Conservation (phyloP, 2,888 invertebrate genomes). For the Apotomis turbidana region DNA sequence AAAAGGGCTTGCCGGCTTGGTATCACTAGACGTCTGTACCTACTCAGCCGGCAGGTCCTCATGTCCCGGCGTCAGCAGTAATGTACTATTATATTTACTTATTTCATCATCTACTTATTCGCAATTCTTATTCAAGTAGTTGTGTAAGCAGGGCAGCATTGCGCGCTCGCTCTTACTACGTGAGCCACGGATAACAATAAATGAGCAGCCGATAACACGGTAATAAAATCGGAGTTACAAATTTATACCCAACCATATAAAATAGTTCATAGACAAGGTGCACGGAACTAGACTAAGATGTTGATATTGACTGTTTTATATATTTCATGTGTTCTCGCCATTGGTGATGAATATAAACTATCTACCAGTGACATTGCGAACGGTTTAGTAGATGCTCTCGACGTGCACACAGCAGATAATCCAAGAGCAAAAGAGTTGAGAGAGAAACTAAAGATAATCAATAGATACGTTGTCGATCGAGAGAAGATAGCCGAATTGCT, state of each 20-base stretch:
- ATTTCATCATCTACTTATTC: no score
- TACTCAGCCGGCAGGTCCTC: no score
- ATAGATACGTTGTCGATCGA: conserved; percentile 60
- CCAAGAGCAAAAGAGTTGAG: conserved; percentile 60
- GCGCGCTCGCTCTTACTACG: no score
- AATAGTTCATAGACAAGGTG: conserved; percentile 33
- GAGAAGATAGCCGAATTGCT: conserved; percentile 56
- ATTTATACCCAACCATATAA: conserved; percentile 32
- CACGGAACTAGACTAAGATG: conserved; percentile 26
- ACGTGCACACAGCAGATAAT: conserved; percentile 43
- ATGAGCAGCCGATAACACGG: conserved; percentile 18
- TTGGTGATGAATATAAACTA: conserved; percentile 33
- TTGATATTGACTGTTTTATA: conserved; percentile 8
- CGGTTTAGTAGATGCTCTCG: conserved; percentile 49
- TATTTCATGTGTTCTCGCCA: conserved; percentile 8
- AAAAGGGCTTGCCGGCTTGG: no score
- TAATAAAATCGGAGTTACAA: conserved; percentile 47
- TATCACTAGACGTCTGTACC: no score
- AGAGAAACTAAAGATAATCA: conserved; percentile 61
- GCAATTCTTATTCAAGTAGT: background rate
- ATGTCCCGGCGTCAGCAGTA: no score
- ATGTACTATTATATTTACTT: no score
- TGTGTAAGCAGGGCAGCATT: background rate
- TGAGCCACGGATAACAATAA: conserved; percentile 32
- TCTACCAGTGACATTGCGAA: conserved; percentile 51